Percentiles rank a stretch among this genome's conserved stretches.
These are phyloP conservation scores for Peromyscus polionotus DNA, from an alignment of 2,113 vertebrate species.

Conservation along the genomic window DNA sequence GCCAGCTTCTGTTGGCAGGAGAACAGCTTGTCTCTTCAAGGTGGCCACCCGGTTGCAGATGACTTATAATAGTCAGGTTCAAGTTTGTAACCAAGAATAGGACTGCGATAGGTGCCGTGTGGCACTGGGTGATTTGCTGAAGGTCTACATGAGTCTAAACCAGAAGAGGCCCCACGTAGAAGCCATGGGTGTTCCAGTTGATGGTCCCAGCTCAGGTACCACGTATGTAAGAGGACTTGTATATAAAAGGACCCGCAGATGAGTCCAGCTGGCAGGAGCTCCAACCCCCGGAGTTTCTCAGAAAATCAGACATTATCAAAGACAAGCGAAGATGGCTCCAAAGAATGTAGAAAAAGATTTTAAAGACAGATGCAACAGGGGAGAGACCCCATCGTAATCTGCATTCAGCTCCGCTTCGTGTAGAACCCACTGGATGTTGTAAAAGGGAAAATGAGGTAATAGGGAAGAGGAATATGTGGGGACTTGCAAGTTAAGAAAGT, in stretches of 20 bases:
- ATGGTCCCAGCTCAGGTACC: not conserved
- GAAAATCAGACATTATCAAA: not conserved
- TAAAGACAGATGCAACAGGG: not conserved
- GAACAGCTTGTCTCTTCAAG: not conserved
- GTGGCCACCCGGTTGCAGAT: not conserved
- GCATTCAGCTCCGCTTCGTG: not conserved
- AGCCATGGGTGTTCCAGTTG: not conserved
- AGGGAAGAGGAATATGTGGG: rapidly evolving
- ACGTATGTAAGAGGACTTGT: not conserved
- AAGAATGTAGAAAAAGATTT: not conserved
- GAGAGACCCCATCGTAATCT: not conserved
- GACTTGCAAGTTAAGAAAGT: not conserved
- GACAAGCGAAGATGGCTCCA: not conserved
- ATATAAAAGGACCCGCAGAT: not conserved
- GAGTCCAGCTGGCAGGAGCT: not conserved
- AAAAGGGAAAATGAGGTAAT: not conserved
- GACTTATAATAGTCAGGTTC: not conserved
- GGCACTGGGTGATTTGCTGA: too few relatives aligned
- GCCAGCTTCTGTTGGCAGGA: not conserved
- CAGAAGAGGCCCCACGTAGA: not conserved
- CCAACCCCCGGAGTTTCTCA: not conserved
- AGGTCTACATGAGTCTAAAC: not conserved
- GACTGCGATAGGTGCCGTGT: too few relatives aligned
- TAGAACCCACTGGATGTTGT: not conserved
- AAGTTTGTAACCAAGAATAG: not conserved